These are phyloP conservation scores for Falcunculus frontatus DNA, from an alignment of 2,113 vertebrate genomes.

Conservation along the genomic window DNA sequence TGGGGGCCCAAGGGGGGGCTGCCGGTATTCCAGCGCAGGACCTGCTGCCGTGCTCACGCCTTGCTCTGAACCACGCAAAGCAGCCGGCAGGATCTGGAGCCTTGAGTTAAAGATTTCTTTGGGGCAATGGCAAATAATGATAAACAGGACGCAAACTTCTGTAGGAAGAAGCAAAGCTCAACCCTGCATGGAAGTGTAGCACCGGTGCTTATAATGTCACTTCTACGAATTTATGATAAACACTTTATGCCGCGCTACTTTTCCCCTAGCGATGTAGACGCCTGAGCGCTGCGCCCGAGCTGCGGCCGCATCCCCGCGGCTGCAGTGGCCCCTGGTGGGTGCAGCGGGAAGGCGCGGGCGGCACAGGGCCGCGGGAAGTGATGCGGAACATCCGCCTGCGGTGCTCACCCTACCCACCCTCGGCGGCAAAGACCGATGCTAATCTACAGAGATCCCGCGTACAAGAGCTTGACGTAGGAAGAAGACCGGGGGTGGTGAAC, in stretches of 20 bases:
- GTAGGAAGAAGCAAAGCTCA: not conserved
- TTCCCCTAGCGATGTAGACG: accelerated
- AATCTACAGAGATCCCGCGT: accelerated
- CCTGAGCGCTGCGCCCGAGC: not conserved
- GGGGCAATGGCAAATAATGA: not conserved
- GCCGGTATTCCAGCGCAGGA: too few relatives aligned
- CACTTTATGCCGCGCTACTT: accelerated
- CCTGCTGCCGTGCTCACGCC: not conserved
- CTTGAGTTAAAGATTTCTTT: not conserved
- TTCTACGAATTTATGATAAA: not conserved
- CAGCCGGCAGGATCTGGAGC: not conserved
- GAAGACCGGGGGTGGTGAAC: accelerated
- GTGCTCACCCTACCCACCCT: not conserved
- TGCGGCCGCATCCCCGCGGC: not conserved
- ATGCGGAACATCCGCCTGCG: accelerated
- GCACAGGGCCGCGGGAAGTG: not conserved
- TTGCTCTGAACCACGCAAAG: accelerated
- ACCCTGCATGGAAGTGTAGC: not conserved
- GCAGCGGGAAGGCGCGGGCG: not conserved
- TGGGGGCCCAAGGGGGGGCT: not conserved
- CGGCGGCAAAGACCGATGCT: accelerated
- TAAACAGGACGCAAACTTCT: not conserved
- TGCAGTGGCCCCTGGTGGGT: constrained; percentile 38
- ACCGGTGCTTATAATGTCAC: accelerated
- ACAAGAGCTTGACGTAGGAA: accelerated